Evolutionary conservation across 2,797 vertebrate species (phyloP).

Genomic region (Microctenopoma stevenorrisi): DNA sequence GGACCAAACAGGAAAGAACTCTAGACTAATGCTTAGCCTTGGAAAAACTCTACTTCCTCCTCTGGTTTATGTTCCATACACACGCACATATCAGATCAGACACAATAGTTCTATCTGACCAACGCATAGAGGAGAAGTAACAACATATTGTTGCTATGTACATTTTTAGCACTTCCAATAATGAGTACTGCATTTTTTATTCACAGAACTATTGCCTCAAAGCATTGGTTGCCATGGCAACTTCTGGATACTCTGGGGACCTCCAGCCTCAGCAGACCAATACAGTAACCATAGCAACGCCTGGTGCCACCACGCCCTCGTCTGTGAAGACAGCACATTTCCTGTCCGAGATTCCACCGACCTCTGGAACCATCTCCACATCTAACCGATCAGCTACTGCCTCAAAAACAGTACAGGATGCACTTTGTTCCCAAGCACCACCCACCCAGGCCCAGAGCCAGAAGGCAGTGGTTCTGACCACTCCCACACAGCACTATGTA

Average conservation of each 20-base stretch:
- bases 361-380: conserved; percentile 67
- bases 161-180: conserved; percentile 38
- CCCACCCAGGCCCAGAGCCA: conserved; percentile 72
- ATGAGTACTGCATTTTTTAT: conserved; percentile 44
- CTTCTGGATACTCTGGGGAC: conserved; percentile 89
- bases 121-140: neutral
- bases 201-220: conserved; percentile 71
- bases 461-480: conserved; percentile 72
- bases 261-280: conserved; percentile 87
- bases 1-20: conserved; percentile 63
- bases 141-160: conserved; percentile 7
- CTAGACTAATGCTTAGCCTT: conserved; percentile 45
- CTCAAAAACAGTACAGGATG: conserved; percentile 76
- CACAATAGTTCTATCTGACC: neutral
- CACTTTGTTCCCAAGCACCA: conserved; percentile 76
- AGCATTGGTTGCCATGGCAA: conserved; percentile 87
- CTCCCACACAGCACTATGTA: conserved; percentile 84
- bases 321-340: conserved; percentile 82
- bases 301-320: conserved; percentile 79
- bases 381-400: conserved; percentile 61
- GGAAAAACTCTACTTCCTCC: conserved; percentile 69
- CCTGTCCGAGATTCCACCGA: conserved; percentile 83
- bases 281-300: conserved; percentile 76
- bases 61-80: conserved; percentile 37
- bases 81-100: neutral